Evolutionary conservation across 2,888 invertebrate species (phyloP), one percentile per base, ranked within the genome.

Genomic region (Lutraria lutraria): DNA sequence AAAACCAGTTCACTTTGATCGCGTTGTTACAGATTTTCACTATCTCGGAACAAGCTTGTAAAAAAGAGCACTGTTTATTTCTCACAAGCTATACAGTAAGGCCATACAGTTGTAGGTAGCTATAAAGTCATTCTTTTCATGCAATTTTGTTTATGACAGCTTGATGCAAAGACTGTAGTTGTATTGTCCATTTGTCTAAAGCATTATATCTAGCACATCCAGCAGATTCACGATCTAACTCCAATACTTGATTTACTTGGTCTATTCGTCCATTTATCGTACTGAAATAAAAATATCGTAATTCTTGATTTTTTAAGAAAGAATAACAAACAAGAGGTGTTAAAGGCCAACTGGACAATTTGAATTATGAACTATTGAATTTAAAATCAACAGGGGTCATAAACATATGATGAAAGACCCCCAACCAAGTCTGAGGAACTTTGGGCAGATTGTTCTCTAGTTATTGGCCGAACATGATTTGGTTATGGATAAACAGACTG

Each of bases 111-210:
- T 60, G 63, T 25, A 68, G 25, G 25, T 25, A 68, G 12, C 8
- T 68, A 25, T 25, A 25, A 25, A n/a, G 25, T 68, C 63, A 25
- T n/a, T 25, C 0, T 25, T 52, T 25, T 94, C 94, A 98, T 94
- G 98, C 98, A 98, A 99, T 99, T 98, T 99, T 99, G 97, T 98
- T 98, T 95, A 98, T 98, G 95, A 99, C 98, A 87, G 99, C 98
- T 95, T 98, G 97, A 97, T 99, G 99, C 95, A 99, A 97, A 81
- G 98, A 98, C 94, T 98, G 97, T 93, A 99, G 97, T 97, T 99
- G 99, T 96, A 98, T 98, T 90, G 99, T 99, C 99, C 99, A 99
- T 97, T 98, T 98, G 97, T 99, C 99, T 95, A 99, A 97, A 81
- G 99, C 99, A 95, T 97, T 97, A 97, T 99, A 99, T 90, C 99